These are phyloP conservation scores for Epizoanthus ramosus DNA, from an alignment of 92 coral and sea anemone genomes.

Conservation along the genomic window DNA sequence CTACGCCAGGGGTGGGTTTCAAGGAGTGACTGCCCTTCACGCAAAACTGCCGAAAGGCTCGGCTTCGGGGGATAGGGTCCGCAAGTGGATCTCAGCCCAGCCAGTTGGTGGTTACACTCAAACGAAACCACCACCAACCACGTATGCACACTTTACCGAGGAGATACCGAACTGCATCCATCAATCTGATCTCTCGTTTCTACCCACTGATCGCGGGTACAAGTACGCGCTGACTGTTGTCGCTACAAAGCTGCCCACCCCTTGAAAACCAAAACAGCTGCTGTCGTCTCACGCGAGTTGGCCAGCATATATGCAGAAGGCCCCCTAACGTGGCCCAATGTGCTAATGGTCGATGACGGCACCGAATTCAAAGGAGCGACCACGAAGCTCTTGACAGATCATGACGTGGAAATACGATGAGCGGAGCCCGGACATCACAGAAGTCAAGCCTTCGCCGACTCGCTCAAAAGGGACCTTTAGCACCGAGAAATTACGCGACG, in stretches of 20 bases:
- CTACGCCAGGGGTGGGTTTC: too few relatives aligned
- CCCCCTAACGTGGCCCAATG: slow-evolving; percentile 32
- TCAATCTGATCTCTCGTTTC: not conserved
- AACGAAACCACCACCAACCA: too few relatives aligned
- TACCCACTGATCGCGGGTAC: slow-evolving; percentile 19
- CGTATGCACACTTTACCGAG: too few relatives aligned
- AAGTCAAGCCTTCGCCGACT: not conserved
- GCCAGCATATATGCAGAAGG: slow-evolving; percentile 34
- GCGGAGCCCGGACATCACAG: slow-evolving; percentile 8
- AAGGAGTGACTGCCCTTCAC: too few relatives aligned
- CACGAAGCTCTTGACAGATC: slow-evolving; percentile 2
- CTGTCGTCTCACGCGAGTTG: slow-evolving; percentile 4
- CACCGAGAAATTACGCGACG: too few relatives aligned
- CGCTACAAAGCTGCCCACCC: slow-evolving; percentile 34
- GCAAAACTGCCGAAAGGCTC: too few relatives aligned
- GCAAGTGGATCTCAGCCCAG: too few relatives aligned
- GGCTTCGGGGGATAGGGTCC: too few relatives aligned
- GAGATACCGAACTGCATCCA: slow-evolving; percentile 12
- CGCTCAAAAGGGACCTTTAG: too few relatives aligned
- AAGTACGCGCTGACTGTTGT: slow-evolving; percentile 44
- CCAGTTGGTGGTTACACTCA: too few relatives aligned
- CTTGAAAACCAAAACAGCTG: not conserved
- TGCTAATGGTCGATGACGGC: slow-evolving; percentile 25
- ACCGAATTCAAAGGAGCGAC: slow-evolving; percentile 28
- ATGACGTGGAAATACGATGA: slow-evolving; percentile 11